phyloP scores from a whole-genome alignment of 2,888 invertebrate genomes.

The Hydrotaea diabolus region DNA sequence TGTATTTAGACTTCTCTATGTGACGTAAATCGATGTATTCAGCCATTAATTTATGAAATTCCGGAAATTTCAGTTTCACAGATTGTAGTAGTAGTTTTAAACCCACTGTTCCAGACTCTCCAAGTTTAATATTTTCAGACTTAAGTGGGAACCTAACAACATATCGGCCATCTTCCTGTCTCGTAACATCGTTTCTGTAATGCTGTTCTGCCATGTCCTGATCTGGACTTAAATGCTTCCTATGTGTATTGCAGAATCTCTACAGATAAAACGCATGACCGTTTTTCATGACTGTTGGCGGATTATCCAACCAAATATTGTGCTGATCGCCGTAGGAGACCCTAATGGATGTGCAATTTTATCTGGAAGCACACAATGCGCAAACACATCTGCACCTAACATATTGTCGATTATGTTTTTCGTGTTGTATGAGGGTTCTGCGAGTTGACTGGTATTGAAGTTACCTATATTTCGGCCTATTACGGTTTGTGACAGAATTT shows the following conservation, averaged over 20 bases:
- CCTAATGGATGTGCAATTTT: no score
- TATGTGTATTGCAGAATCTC: slow-evolving; percentile 5
- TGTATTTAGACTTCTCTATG: neutral
- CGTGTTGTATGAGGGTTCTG: slow-evolving; percentile 34
- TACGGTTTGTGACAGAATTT: slow-evolving; percentile 25
- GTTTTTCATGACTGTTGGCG: neutral
- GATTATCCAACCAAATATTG: slow-evolving; percentile 41
- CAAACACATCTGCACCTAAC: no score
- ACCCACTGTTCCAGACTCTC: slow-evolving; percentile 37
- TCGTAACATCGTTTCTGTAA: slow-evolving; percentile 23
- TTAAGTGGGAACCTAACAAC: slow-evolving; percentile 56
- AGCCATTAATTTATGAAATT: slow-evolving; percentile 48
- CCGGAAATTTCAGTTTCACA: slow-evolving; percentile 52
- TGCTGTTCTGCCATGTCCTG: no score
- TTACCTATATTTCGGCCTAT: slow-evolving; percentile 27
- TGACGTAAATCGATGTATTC: slow-evolving; percentile 30
- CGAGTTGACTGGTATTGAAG: slow-evolving; percentile 35
- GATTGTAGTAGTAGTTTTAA: slow-evolving; percentile 46
- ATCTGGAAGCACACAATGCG: no score
- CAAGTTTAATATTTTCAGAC: slow-evolving; percentile 21
- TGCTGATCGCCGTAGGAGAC: slow-evolving; percentile 28
- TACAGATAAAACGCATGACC: slow-evolving; percentile 26
- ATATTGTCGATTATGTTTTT: slow-evolving; percentile 40
- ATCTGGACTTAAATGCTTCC: slow-evolving; percentile 40
- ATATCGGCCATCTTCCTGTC: slow-evolving; percentile 39